Base-by-base conservation (phyloP, 64 coral and sea anemone genomes). In the Pachyseris speciosa region DNA sequence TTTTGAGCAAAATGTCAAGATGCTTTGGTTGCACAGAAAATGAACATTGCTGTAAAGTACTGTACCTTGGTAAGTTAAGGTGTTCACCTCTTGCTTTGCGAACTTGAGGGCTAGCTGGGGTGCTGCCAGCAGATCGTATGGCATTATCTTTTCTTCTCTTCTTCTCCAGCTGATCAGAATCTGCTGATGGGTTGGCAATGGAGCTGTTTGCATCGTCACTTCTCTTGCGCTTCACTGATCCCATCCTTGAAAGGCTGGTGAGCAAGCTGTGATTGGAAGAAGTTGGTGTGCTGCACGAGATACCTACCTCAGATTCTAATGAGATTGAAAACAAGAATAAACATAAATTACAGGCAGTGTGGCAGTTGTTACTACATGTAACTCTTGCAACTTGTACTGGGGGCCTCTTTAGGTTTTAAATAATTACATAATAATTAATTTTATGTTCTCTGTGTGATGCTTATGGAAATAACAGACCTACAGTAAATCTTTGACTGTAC, bases 161-260 rank as follows among this genome's bases (percentile, higher is more conserved):
- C 17, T 72, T 80, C 17, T 32, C 75, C 50, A 83, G 31, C 19
- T 72, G 74, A 32, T 47, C 24, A 5, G 36, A 75, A 66, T 95
- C 83, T 17, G 31, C 71, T 70, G 57, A 53, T n/a, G 43, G 50
- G n/a, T 55, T 32, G 26, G 37, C 38, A 0, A 51, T 28, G 9
- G 49, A 67, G 28, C 3, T 44, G 33, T 31, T 86, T 15, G 34
- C 19, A 49, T 61, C 80, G 4, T 58, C 71, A 60, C 25, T 50
- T 22, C 87, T 79, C 39, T 95, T 95, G 34, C 93, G 93, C 50
- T 95, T 95, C 4, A 90, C 83, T 44, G 93, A 95, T 30, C 79
- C 88, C n/a, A 75, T 15, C n/a, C 74, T 79, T 68, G 59, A 42
- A 42, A 79, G 29, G 55, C 89, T 83, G 6, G 44, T 70, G 9